These are phyloP conservation scores for Caenorhabditis sp. DNA, from an alignment of 2,888 invertebrate species.

Conservation along the genomic window DNA sequence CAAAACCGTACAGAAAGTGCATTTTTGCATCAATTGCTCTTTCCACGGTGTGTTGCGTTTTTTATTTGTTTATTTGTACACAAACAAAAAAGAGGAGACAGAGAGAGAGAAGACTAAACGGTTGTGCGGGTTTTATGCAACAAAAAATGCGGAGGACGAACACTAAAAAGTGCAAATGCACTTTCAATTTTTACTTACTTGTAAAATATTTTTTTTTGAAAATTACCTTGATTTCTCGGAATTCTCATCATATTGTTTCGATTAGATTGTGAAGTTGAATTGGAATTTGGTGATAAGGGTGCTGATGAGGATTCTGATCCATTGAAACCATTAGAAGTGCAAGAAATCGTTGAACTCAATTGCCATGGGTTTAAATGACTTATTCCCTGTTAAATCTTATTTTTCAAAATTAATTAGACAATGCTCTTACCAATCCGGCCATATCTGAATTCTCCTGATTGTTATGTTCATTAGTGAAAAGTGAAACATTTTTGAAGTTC, in stretches of 20 bases:
- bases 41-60: neutral
- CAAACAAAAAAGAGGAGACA: neutral
- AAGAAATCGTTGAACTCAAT: slow-evolving; percentile 11
- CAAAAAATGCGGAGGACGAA: neutral
- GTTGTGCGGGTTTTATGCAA: neutral
- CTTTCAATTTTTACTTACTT: neutral
- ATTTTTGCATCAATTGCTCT: too few relatives aligned
- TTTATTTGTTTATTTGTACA: slow-evolving; percentile 1
- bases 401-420: neutral
- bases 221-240: neutral
- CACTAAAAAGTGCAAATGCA: neutral
- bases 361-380: slow-evolving; percentile 22
- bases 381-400: neutral
- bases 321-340: slow-evolving; percentile 28
- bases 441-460: neutral
- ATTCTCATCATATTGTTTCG: neutral
- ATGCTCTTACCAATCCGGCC: neutral
- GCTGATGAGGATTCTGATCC: slow-evolving; percentile 34
- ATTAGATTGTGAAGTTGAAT: neutral
- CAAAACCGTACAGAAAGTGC: too few relatives aligned
- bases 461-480: neutral
- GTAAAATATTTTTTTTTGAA: neutral
- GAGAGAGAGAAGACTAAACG: neutral
- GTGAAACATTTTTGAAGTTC: neutral
- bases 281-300: slow-evolving; percentile 24